Conservation (phyloP, 2,113 vertebrate genomes). For the Seriola rivoliana region DNA sequence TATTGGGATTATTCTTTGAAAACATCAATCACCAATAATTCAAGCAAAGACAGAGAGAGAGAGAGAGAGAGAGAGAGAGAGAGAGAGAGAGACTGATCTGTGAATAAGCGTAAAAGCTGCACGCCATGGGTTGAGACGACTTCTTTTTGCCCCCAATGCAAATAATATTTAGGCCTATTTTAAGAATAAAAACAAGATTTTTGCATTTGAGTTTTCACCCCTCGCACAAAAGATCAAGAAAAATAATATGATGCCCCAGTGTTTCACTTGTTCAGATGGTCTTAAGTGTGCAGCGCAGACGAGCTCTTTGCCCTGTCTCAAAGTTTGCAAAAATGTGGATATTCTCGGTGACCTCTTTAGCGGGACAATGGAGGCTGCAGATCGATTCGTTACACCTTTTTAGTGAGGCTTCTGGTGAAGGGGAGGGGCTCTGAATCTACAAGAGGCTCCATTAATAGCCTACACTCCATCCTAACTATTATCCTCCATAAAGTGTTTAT, state of each 20-base stretch:
- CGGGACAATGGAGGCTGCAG: constrained; percentile 84
- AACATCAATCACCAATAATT: constrained; percentile 20
- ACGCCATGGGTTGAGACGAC: neutral
- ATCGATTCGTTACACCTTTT: constrained; percentile 97
- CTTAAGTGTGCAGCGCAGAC: neutral
- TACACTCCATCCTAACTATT: constrained; percentile 78
- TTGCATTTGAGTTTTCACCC: neutral
- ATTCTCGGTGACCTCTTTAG: constrained; percentile 69
- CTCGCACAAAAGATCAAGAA: neutral
- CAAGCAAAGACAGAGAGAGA: neutral
- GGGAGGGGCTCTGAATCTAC: constrained; percentile 90
- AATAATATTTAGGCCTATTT: neutral
- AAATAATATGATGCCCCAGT: neutral
- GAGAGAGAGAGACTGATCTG: neutral
- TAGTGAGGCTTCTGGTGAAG: constrained; percentile 92
- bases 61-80: rapidly evolving
- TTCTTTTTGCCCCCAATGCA: neutral
- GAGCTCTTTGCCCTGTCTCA: constrained; percentile 4
- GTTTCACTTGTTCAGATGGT: neutral
- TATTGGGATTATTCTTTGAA: constrained; percentile 6
- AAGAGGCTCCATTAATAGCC: constrained; percentile 77
- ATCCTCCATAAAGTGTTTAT: constrained; percentile 81
- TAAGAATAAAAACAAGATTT: neutral
- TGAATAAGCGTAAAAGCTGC: neutral
- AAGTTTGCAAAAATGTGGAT: constrained; percentile 49